phyloP scores from a whole-genome alignment of 2,888 invertebrate genomes.

The Agapostemon virescens region DNA sequence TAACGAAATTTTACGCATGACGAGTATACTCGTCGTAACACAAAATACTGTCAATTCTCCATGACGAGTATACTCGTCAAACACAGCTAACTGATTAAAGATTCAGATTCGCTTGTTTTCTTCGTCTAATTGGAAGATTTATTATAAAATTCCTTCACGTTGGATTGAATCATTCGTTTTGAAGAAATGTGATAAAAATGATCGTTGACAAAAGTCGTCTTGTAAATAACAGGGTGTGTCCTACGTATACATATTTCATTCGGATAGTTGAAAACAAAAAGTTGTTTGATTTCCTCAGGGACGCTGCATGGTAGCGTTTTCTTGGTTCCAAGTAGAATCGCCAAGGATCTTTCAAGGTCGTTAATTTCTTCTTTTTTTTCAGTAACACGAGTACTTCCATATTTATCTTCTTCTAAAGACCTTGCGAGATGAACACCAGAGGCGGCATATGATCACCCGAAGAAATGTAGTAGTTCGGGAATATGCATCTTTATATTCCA shows the following conservation, averaged over 20 bases:
- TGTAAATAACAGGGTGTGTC: neutral
- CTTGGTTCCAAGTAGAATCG: neutral
- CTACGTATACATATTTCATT: neutral
- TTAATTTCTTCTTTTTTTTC: conserved; percentile 3
- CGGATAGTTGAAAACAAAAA: neutral
- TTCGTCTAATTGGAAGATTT: neutral
- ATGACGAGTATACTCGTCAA: too few relatives aligned
- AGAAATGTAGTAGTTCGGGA: neutral
- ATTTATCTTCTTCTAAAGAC: neutral
- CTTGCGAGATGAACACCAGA: neutral
- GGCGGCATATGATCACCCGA: neutral
- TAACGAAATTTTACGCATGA: too few relatives aligned
- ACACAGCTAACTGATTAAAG: too few relatives aligned
- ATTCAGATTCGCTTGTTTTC: neutral
- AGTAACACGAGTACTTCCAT: neutral
- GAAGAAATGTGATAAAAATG: neutral
- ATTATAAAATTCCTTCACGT: neutral
- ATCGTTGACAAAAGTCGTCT: neutral
- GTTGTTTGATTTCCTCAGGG: conserved; percentile 1
- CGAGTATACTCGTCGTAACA: too few relatives aligned
- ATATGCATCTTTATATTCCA: neutral
- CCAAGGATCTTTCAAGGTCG: neutral
- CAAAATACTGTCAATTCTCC: too few relatives aligned
- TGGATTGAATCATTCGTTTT: neutral
- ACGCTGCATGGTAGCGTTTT: neutral